These are phyloP conservation scores for Oncorhynchus clarkii DNA, from an alignment of 2,113 vertebrate genomes.

Conservation along the genomic window DNA sequence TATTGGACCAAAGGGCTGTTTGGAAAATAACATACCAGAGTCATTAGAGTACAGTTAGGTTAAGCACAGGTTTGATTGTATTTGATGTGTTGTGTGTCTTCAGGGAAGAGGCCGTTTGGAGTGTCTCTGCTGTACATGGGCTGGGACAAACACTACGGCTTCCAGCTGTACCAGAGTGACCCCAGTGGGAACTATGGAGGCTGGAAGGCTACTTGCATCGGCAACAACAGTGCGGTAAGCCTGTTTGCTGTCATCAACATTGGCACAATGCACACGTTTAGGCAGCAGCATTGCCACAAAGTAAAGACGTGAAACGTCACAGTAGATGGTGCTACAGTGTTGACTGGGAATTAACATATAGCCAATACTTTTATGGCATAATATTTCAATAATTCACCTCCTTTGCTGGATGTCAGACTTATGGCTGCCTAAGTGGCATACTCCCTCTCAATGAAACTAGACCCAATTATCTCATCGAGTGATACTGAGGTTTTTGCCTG, in stretches of 20 bases:
- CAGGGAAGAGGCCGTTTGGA: constrained; percentile 96
- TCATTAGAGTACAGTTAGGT: too few relatives aligned
- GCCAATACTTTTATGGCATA: background rate
- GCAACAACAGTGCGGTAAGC: constrained; percentile 97
- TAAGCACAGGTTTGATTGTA: background rate
- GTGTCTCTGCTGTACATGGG: constrained; percentile 97
- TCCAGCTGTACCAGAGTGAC: constrained; percentile 97
- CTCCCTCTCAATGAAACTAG: too few relatives aligned
- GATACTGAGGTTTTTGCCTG: too few relatives aligned
- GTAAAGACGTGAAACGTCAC: background rate
- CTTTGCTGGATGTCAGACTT: too few relatives aligned
- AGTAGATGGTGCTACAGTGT: background rate
- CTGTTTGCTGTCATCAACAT: constrained; percentile 23
- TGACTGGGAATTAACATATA: background rate
- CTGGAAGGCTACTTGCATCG: constrained; percentile 98
- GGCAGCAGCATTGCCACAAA: background rate
- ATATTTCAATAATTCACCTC: too few relatives aligned
- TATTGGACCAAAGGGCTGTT: too few relatives aligned
- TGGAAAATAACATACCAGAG: too few relatives aligned
- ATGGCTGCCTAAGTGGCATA: too few relatives aligned
- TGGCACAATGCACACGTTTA: background rate
- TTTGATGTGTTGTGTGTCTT: constrained; percentile 11
- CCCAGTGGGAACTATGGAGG: constrained; percentile 98
- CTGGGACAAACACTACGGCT: constrained; percentile 99
- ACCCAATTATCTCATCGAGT: too few relatives aligned